A percentile compares a stretch with the other conserved stretches of the same genome.
Conservation (phyloP, 1,140 invertebrate genomes). For the Globodera rostochiensis region DNA sequence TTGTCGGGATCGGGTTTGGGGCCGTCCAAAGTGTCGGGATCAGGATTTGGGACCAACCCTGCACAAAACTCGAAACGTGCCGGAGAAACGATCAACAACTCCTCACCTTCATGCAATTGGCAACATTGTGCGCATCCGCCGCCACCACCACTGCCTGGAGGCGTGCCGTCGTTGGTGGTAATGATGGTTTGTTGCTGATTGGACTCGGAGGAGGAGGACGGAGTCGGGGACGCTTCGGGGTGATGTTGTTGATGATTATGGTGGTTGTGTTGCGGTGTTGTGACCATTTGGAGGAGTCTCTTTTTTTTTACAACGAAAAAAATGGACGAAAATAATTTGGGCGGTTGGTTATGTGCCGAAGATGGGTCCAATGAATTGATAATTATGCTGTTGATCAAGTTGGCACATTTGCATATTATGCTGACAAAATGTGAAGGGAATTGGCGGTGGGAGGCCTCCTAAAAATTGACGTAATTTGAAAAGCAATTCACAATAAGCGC, state of each 20-base stretch:
- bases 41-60: no score
- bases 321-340: no score
- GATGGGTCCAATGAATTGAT: no score
- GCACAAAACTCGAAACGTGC: no score
- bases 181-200: not conserved
- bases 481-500: no score
- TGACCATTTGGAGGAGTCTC: not conserved
- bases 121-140: not conserved
- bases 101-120: slow-evolving; percentile 2
- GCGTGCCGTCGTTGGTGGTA: not conserved
- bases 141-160: not conserved
- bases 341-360: no score
- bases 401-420: slow-evolving; percentile 22
- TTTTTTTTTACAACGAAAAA: no score
- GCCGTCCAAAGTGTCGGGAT: no score
- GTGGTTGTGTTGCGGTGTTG: not conserved
- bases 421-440: not conserved
- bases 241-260: not conserved
- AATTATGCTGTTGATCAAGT: slow-evolving; percentile 1
- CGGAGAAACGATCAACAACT: not conserved
- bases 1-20: no score
- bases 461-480: no score
- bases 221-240: not conserved
- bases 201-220: not conserved
- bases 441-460: not conserved